These are phyloP conservation scores for Penaeus indicus DNA, from an alignment of 1,140 invertebrate species.

Conservation along the genomic window DNA sequence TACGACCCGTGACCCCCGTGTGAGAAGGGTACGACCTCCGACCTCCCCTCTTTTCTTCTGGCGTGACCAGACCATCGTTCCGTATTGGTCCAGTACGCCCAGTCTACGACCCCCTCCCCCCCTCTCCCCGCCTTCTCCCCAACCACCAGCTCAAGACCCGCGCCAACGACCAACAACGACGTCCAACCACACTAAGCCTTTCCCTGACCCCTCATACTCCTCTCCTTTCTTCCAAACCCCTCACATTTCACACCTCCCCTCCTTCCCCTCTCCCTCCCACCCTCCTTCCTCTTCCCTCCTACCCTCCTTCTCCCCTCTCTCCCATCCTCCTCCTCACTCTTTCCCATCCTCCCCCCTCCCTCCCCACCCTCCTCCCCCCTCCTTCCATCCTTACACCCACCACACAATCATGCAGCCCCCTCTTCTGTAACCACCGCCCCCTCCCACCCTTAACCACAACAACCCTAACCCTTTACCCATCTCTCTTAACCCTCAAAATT, in stretches of 20 bases:
- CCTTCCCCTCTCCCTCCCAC: not conserved
- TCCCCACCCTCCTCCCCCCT: not conserved
- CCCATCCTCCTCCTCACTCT: not conserved
- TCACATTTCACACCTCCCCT: not conserved
- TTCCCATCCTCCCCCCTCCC: not conserved
- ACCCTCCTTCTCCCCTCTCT: not conserved
- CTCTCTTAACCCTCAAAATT: not conserved
- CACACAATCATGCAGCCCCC: not conserved
- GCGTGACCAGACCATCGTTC: no score
- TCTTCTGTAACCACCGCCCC: not conserved
- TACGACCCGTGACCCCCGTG: no score
- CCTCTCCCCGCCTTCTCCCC: no score
- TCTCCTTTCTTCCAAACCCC: not conserved
- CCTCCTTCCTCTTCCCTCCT: not conserved
- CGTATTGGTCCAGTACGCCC: no score
- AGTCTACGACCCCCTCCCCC: no score
- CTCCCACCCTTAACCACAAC: not conserved
- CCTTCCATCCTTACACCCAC: not conserved
- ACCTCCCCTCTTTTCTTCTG: no score
- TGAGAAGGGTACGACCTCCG: no score
- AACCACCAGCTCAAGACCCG: not conserved
- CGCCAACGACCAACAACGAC: not conserved
- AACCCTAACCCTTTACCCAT: not conserved
- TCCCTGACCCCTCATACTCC: not conserved
- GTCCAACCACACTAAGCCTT: not conserved